These are phyloP conservation scores for Malurus alboscapulatus DNA, from an alignment of 2,113 vertebrate genomes.

Conservation along the genomic window DNA sequence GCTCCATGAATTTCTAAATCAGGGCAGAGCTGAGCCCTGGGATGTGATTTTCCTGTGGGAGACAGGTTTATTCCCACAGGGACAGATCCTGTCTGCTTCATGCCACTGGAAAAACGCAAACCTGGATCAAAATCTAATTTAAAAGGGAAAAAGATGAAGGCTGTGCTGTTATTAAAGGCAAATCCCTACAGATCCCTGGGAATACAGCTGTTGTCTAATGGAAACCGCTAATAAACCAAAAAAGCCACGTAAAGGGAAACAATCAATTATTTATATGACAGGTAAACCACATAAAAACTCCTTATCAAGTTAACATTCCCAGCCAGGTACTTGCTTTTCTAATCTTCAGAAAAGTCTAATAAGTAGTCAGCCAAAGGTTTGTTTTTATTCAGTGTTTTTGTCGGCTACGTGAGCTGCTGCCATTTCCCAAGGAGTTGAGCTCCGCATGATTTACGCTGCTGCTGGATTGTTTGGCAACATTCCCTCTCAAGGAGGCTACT, in stretches of 20 bases:
- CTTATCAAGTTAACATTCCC: background rate
- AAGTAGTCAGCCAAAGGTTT: background rate
- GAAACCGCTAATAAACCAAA: slow-evolving; percentile 24
- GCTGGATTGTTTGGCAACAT: background rate
- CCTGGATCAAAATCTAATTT: slow-evolving; percentile 27
- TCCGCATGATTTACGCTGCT: background rate
- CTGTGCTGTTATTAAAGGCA: background rate
- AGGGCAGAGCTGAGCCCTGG: background rate
- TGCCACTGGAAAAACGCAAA: background rate
- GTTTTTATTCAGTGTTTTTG: background rate
- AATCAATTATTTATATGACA: slow-evolving; percentile 51
- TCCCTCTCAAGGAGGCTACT: background rate
- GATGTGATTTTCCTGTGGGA: background rate
- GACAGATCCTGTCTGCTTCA: background rate
- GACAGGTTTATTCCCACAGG: background rate
- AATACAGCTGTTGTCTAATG: background rate
- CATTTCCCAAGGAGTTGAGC: background rate
- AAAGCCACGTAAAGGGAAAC: background rate
- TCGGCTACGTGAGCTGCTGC: background rate
- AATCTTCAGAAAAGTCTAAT: slow-evolving; percentile 5
- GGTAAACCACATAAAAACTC: slow-evolving; percentile 10
- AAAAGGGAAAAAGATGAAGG: background rate
- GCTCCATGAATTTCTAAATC: background rate
- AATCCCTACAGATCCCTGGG: background rate
- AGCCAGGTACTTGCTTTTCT: background rate